phyloP scores from a whole-genome alignment of 1,140 invertebrate species.

The Cotesia vestalis region DNA sequence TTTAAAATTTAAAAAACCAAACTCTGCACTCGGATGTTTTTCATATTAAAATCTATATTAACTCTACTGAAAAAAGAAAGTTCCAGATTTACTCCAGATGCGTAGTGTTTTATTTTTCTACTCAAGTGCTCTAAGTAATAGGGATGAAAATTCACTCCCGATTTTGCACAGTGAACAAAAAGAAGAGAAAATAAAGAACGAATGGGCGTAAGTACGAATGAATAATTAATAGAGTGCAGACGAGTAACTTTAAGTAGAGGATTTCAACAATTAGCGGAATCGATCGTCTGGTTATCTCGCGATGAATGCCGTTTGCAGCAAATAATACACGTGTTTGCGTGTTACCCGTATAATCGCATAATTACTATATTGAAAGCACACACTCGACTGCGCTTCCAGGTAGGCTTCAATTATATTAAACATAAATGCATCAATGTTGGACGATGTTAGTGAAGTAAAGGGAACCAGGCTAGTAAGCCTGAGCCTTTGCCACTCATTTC shows the following conservation, averaged over 20 bases:
- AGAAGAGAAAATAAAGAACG: not conserved
- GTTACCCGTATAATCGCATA: slow-evolving; percentile 20
- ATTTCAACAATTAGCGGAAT: slow-evolving; percentile 31
- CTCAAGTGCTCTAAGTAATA: too few species aligned
- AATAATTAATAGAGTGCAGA: not conserved
- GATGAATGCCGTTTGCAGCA: slow-evolving; percentile 10
- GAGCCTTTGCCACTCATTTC: not conserved
- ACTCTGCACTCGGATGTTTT: too few species aligned
- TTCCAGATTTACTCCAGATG: too few species aligned
- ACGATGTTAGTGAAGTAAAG: not conserved
- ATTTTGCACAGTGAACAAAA: not conserved
- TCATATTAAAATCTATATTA: too few species aligned
- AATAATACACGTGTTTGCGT: slow-evolving; percentile 27
- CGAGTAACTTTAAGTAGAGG: not conserved
- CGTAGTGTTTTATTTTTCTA: too few species aligned
- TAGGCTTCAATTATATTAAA: slow-evolving; percentile 6
- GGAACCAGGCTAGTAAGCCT: not conserved
- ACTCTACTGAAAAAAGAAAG: too few species aligned
- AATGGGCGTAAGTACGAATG: too few species aligned
- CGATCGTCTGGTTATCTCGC: slow-evolving; percentile 14
- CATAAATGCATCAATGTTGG: not conserved
- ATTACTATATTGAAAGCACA: slow-evolving; percentile 29
- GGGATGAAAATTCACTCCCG: too few species aligned
- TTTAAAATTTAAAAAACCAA: too few species aligned
- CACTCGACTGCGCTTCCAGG: slow-evolving; percentile 2